Evolutionary conservation across 2,888 invertebrate genomes (phyloP).

Genomic region (Dicyrtomina minuta): DNA sequence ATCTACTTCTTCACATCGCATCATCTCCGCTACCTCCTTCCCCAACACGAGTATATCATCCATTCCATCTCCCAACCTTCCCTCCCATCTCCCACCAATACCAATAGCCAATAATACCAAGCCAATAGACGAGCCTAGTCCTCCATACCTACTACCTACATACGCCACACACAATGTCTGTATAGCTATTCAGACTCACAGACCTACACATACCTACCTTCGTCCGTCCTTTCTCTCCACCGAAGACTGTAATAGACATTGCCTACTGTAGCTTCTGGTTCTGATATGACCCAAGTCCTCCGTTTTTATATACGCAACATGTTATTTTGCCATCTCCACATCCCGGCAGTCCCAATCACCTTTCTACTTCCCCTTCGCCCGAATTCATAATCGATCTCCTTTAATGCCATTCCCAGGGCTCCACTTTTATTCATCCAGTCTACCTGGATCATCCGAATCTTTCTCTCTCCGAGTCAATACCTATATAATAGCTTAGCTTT

Average conservation of each 20-base stretch:
- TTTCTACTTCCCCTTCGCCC: slow-evolving; percentile 40
- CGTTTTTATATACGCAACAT: slow-evolving; percentile 37
- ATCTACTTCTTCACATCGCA: slow-evolving; percentile 5
- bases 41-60: background rate
- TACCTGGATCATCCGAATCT: slow-evolving; percentile 10
- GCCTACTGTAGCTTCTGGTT: too few species aligned
- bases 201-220: background rate
- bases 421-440: slow-evolving; percentile 23
- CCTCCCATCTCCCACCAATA: background rate
- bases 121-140: too few species aligned
- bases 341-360: slow-evolving; percentile 37
- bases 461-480: background rate
- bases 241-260: slow-evolving; percentile 1
- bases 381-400: slow-evolving; percentile 38
- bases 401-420: slow-evolving; percentile 25
- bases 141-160: too few species aligned
- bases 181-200: background rate
- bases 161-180: background rate
- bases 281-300: too few species aligned
- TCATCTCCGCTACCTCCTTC: slow-evolving; percentile 7
- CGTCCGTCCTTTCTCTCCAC: slow-evolving; percentile 29
- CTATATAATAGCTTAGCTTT: background rate
- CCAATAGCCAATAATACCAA: background rate
- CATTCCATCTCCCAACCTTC: background rate
- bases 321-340: slow-evolving; percentile 31